A percentile compares a stretch with the other conserved stretches of the same genome.
Evolutionary conservation across 2,888 invertebrate species (phyloP).

Genomic region (Harpalus rufipes): DNA sequence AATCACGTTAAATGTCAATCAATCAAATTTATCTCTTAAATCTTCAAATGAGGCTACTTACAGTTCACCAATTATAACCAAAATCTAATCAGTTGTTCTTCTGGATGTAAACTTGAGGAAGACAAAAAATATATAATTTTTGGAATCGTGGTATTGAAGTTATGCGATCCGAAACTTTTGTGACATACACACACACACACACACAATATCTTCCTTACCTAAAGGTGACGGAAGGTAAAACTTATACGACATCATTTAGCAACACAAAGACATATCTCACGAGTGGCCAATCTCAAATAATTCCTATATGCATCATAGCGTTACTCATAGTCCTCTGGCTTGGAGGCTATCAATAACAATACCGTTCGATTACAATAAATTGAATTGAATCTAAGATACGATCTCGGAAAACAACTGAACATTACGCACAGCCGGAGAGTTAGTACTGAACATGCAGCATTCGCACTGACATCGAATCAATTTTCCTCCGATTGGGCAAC

Average conservation of each 20-base stretch:
- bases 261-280: background rate
- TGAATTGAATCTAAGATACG: slow-evolving; percentile 48
- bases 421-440: slow-evolving; percentile 29
- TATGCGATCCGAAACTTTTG: too few relatives aligned
- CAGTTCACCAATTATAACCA: too few relatives aligned
- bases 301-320: slow-evolving; percentile 7
- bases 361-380: slow-evolving; percentile 54
- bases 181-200: too few relatives aligned
- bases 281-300: background rate
- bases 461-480: slow-evolving; percentile 48
- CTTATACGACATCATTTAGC: background rate
- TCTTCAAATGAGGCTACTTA: too few relatives aligned
- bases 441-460: background rate
- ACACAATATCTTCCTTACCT: too few relatives aligned
- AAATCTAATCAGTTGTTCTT: too few relatives aligned
- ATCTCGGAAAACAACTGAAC: slow-evolving; percentile 49
- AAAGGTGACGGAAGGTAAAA: too few relatives aligned
- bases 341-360: slow-evolving; percentile 50
- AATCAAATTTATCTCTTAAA: too few relatives aligned
- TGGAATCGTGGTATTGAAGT: too few relatives aligned
- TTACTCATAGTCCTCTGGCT: slow-evolving; percentile 31
- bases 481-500: slow-evolving; percentile 53
- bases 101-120: too few relatives aligned
- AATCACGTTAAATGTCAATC: too few relatives aligned
- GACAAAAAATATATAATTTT: too few relatives aligned